Conservation (phyloP, 2,113 vertebrate genomes). For the Hippocampus guttulatus region DNA sequence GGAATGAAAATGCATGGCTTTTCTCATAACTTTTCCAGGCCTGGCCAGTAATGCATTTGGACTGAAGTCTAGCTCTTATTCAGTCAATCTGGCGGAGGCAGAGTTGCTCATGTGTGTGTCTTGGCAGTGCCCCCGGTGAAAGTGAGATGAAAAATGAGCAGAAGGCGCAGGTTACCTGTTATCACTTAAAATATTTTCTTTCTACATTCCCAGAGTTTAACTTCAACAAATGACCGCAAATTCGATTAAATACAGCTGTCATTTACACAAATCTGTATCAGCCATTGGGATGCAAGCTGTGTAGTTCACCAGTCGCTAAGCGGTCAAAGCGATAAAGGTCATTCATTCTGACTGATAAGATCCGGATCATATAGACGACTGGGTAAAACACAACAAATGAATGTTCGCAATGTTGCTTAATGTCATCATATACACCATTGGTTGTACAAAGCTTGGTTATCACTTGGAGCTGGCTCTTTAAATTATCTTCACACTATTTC, state of each 20-base stretch:
- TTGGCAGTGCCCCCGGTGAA: slow-evolving; percentile 57
- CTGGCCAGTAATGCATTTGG: slow-evolving; percentile 23
- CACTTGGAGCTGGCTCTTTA: not conserved
- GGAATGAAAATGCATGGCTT: slow-evolving; percentile 9
- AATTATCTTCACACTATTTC: not conserved
- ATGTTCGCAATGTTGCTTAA: slow-evolving; percentile 16
- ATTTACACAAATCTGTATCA: slow-evolving; percentile 46
- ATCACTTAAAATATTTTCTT: slow-evolving; percentile 77
- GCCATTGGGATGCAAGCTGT: slow-evolving; percentile 9
- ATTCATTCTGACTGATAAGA: slow-evolving; percentile 14
- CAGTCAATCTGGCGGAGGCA: slow-evolving; percentile 27
- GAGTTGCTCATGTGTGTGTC: slow-evolving; percentile 50
- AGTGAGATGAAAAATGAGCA: slow-evolving; percentile 64
- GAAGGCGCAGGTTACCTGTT: slow-evolving; percentile 71
- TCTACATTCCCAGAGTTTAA: slow-evolving; percentile 68
- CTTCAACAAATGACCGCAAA: slow-evolving; percentile 72
- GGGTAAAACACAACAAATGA: slow-evolving; percentile 32
- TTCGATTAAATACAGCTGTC: slow-evolving; percentile 66
- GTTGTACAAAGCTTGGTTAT: slow-evolving; percentile 4
- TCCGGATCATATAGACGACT: slow-evolving; percentile 24
- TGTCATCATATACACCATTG: slow-evolving; percentile 3
- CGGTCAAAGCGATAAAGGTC: slow-evolving; percentile 29
- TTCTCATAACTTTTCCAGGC: slow-evolving; percentile 13
- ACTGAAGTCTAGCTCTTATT: slow-evolving; percentile 36
- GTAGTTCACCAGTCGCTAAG: slow-evolving; percentile 25